Evolutionary conservation across 2,797 vertebrate genomes (phyloP).

Genomic region (Danio choprae): DNA sequence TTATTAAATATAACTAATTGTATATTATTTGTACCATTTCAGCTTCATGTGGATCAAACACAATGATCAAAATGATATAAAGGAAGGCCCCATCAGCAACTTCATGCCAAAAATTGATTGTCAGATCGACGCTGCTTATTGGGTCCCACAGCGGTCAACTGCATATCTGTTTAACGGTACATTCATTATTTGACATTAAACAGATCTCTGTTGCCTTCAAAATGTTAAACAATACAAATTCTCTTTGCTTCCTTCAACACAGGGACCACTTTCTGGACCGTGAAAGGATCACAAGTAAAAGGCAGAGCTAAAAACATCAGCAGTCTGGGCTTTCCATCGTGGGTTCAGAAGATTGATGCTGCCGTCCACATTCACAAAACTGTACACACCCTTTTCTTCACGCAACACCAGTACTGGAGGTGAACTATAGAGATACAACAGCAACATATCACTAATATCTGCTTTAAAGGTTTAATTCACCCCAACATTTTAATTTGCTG

Average conservation of each 20-base stretch:
- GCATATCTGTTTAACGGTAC: slow-evolving; percentile 81
- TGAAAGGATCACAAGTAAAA: slow-evolving; percentile 74
- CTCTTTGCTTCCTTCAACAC: not conserved
- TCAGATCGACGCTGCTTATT: slow-evolving; percentile 78
- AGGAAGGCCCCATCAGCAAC: slow-evolving; percentile 78
- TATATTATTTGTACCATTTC: not conserved
- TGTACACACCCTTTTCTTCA: slow-evolving; percentile 79
- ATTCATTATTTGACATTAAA: not conserved
- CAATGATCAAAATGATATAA: slow-evolving; percentile 70
- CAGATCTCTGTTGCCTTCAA: not conserved
- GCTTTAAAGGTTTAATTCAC: not conserved
- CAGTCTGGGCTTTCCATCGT: slow-evolving; percentile 76
- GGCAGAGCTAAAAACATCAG: slow-evolving; percentile 72
- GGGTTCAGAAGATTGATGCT: slow-evolving; percentile 78
- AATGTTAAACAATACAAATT: not conserved
- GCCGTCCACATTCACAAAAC: slow-evolving; percentile 77
- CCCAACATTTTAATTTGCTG: too few species aligned
- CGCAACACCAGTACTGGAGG: slow-evolving; percentile 81
- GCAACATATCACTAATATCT: not conserved
- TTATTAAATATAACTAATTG: not conserved
- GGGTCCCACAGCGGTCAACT: slow-evolving; percentile 74
- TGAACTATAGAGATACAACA: slow-evolving; percentile 53
- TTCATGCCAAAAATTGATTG: slow-evolving; percentile 79
- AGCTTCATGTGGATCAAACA: slow-evolving; percentile 83
- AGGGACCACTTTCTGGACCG: slow-evolving; percentile 80